phyloP scores from a whole-genome alignment of 92 coral and sea anemone species.

The Bergia sp. region DNA sequence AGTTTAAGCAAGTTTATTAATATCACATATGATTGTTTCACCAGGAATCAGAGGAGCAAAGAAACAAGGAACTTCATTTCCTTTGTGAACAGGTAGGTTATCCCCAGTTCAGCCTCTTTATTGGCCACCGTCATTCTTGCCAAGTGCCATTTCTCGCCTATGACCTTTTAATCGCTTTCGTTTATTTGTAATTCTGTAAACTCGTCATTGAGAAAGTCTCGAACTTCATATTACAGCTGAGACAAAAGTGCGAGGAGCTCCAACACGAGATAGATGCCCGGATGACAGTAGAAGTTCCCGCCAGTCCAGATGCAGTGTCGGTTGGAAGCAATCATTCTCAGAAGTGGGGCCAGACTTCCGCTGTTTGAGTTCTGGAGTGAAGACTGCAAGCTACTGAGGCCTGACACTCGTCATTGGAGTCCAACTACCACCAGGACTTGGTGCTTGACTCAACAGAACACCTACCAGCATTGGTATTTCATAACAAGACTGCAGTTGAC shows the following conservation, averaged over 20 bases:
- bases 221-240: conserved; percentile 67
- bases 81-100: conserved; percentile 91
- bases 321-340: conserved; percentile 87
- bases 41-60: conserved; percentile 98
- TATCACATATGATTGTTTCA: background rate
- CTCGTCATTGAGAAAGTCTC: background rate
- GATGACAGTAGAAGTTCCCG: conserved; percentile 90
- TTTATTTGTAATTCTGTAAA: background rate
- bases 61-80: conserved; percentile 84
- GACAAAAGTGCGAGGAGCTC: conserved; percentile 93
- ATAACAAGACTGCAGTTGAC: background rate
- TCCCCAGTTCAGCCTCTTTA: no score
- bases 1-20: background rate
- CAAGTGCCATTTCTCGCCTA: background rate
- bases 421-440: background rate
- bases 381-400: background rate
- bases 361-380: conserved; percentile 53
- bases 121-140: background rate
- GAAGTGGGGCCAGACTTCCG: conserved; percentile 87
- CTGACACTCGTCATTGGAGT: background rate
- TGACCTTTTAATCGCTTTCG: background rate
- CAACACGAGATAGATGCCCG: conserved; percentile 93
- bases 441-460: background rate
- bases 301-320: conserved; percentile 92
- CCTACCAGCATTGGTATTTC: background rate